Conservation (phyloP, 35 echinoderm and acorn worm genomes). For the Apostichopus parvimensis region DNA sequence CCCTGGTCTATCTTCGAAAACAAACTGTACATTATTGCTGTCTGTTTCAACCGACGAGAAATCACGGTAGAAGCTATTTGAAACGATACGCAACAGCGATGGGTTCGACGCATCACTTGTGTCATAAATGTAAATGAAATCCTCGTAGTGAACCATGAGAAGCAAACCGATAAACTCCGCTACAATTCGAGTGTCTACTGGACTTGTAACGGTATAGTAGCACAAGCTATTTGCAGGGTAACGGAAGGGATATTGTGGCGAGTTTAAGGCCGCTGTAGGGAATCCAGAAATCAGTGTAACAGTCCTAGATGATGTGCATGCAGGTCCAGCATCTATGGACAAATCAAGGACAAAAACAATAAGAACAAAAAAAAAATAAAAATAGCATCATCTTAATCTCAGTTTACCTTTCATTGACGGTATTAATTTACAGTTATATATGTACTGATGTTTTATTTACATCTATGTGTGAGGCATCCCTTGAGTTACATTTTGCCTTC, state of each 20-base stretch:
- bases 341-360: no score
- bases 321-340: no score
- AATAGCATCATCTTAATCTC: no score
- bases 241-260: neutral
- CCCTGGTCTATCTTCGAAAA: neutral
- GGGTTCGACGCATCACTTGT: neutral
- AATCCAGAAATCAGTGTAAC: no score
- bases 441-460: no score
- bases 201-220: neutral
- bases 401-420: no score
- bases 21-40: neutral
- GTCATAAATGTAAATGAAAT: constrained; percentile 21
- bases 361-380: no score
- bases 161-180: neutral
- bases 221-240: neutral
- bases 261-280: no score
- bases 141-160: neutral
- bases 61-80: neutral
- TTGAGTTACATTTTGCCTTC: no score
- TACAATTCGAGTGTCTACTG: neutral
- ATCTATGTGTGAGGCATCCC: no score
- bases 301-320: no score
- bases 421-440: no score
- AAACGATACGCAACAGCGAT: neutral
- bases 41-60: neutral